Evolutionary conservation across 1,140 invertebrate genomes (phyloP).

Genomic region (Andricus grossulariae): DNA sequence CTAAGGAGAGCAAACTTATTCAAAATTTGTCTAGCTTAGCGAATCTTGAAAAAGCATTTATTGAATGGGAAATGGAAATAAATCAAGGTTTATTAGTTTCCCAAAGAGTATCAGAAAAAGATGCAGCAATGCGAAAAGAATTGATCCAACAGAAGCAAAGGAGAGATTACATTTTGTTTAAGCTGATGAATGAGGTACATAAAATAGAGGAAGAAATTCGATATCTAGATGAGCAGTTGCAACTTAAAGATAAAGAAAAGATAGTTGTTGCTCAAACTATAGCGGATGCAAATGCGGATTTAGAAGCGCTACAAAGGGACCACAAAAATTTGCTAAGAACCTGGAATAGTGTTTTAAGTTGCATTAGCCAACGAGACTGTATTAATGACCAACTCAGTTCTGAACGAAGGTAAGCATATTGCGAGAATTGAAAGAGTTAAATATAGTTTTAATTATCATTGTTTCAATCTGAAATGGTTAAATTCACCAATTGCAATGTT

Average conservation of each 20-base stretch:
- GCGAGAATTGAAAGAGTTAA: not conserved
- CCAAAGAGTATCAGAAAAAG: constrained; percentile 76
- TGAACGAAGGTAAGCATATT: constrained; percentile 77
- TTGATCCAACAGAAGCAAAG: constrained; percentile 75
- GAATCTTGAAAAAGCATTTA: constrained; percentile 70
- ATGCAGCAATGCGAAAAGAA: constrained; percentile 71
- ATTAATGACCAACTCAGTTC: constrained; percentile 78
- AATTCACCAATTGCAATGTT: too few species aligned
- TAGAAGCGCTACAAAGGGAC: constrained; percentile 83
- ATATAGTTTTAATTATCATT: not conserved
- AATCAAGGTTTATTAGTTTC: constrained; percentile 73
- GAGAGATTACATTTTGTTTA: constrained; percentile 76
- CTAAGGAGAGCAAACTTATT: constrained; percentile 65
- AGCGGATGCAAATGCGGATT: constrained; percentile 80
- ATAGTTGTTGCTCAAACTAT: constrained; percentile 72
- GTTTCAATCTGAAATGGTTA: too few species aligned
- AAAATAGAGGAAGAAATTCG: constrained; percentile 75
- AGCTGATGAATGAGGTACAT: constrained; percentile 75
- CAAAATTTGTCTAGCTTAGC: constrained; percentile 71
- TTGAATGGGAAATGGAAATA: constrained; percentile 75
- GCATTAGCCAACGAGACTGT: constrained; percentile 82
- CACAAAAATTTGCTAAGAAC: constrained; percentile 81
- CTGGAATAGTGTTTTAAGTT: constrained; percentile 84
- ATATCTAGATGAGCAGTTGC: constrained; percentile 71
- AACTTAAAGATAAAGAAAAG: constrained; percentile 72